Conservation (phyloP, 2,797 vertebrate species). For the Harpagifer antarcticus region DNA sequence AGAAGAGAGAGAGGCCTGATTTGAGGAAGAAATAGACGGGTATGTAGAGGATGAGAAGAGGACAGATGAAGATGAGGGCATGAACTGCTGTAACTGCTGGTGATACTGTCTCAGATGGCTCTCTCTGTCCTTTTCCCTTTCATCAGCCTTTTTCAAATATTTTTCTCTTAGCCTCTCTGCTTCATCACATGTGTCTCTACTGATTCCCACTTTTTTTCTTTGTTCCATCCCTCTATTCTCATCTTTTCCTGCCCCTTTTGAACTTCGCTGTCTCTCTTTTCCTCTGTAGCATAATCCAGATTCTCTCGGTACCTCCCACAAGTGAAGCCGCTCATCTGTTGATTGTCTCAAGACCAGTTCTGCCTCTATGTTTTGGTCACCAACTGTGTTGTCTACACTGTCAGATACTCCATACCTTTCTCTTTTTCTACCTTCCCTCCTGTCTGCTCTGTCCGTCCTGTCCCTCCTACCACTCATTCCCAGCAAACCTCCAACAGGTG, state of each 20-base stretch:
- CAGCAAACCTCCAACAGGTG: slow-evolving; percentile 74
- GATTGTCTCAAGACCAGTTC: slow-evolving; percentile 72
- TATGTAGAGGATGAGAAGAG: slow-evolving; percentile 67
- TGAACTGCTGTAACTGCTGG: slow-evolving; percentile 88
- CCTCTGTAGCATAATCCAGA: slow-evolving; percentile 54
- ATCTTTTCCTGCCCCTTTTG: neutral
- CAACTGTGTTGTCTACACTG: neutral
- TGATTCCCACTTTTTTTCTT: slow-evolving; percentile 20
- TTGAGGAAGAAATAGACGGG: slow-evolving; percentile 68
- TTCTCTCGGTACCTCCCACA: slow-evolving; percentile 45
- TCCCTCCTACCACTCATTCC: slow-evolving; percentile 19
- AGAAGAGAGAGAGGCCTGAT: slow-evolving; percentile 63
- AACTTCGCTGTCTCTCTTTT: slow-evolving; percentile 55
- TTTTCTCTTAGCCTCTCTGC: slow-evolving; percentile 4
- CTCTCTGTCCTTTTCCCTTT: slow-evolving; percentile 82
- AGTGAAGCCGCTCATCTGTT: slow-evolving; percentile 76
- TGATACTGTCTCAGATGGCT: slow-evolving; percentile 90
- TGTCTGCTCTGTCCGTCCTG: neutral
- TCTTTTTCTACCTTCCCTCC: slow-evolving; percentile 16
- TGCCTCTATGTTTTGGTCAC: slow-evolving; percentile 39
- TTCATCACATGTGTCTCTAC: neutral
- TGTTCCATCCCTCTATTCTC: slow-evolving; percentile 22
- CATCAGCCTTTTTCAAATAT: slow-evolving; percentile 15
- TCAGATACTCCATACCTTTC: slow-evolving; percentile 17
- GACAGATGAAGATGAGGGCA: slow-evolving; percentile 68